phyloP scores from a whole-genome alignment of 2,888 invertebrate species.

The Lithophane ornitopus region DNA sequence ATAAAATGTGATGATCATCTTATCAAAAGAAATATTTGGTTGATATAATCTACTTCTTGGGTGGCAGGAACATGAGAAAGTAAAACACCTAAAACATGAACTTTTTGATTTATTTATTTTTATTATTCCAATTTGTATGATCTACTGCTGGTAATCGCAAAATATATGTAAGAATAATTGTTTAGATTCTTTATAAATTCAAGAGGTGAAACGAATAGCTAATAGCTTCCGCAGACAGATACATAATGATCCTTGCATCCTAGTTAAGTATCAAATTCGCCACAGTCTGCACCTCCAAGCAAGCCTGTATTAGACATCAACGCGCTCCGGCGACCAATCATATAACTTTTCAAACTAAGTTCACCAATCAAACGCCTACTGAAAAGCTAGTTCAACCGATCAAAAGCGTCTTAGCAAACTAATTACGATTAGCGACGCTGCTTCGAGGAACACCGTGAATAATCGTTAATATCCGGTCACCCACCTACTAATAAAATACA shows the following conservation, averaged over 20 bases:
- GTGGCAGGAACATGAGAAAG: constrained; percentile 9
- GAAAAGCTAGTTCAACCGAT: constrained; percentile 7
- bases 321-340: constrained; percentile 27
- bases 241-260: constrained; percentile 13
- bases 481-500: constrained; percentile 51
- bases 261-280: constrained; percentile 13
- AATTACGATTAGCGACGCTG: constrained; percentile 60
- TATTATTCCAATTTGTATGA: background rate
- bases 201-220: background rate
- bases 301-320: constrained; percentile 52
- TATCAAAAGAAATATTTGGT: constrained; percentile 22
- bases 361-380: constrained; percentile 27
- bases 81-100: background rate
- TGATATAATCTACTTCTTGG: constrained; percentile 30
- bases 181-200: background rate
- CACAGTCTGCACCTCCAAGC: constrained; percentile 22
- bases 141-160: background rate
- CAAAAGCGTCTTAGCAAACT: constrained; percentile 40
- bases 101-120: too few relatives aligned
- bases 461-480: constrained; percentile 56
- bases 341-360: background rate
- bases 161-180: background rate
- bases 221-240: background rate
- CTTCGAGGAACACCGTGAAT: constrained; percentile 54
- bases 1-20: constrained; percentile 18